Base-by-base conservation (phyloP, 2,888 invertebrate species). In the Isotomurus palustris region DNA sequence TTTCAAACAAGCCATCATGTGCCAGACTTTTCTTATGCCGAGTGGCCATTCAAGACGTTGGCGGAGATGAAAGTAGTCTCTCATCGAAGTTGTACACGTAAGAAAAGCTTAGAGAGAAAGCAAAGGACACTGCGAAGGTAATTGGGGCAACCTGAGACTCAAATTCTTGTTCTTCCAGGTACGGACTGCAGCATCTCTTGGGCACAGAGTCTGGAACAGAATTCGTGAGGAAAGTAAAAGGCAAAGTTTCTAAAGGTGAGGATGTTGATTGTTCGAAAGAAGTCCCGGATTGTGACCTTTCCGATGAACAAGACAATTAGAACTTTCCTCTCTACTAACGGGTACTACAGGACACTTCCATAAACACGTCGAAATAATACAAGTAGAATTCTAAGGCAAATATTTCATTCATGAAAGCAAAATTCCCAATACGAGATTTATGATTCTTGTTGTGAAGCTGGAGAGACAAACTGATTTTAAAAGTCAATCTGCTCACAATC, bases 221-320 rank as follows among this genome's bases (percentile, higher is more conserved):
- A 22, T 67, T 66, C 40, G 54, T 69, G 21, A 60, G 60, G 40
- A 62, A 65, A n/a, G 62, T 71, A 54, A 62, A 69, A 50, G 49
- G 35, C 8, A 55, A 64, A 25, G 58, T 69, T 27, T 53, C 53
- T 4, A 62, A 62, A 29, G 70, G 70, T 1, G 68, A 69, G 48
- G 63, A 68, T 50, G 67, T 70, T 12, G 59, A 70, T 53, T 71
- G 70, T 56, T 62, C 63, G 49, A 60, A 61, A 50, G 60, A 68
- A 41, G 61, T 67, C n/a, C 55, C 58, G 21, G 58, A 58, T 25
- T 67, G 66, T 29, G 41, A 48, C 22, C 58, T 52, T 21, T 50
- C 44, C 10, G 47, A 47, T 17, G 47, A 47, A 47, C 25, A 47
- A 4, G n/a, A n/a, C n/a, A n/a, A n/a, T n/a, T n/a, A n/a, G n/a